phyloP scores from a whole-genome alignment of 1,140 invertebrate species.

The Bombus waltoni region DNA sequence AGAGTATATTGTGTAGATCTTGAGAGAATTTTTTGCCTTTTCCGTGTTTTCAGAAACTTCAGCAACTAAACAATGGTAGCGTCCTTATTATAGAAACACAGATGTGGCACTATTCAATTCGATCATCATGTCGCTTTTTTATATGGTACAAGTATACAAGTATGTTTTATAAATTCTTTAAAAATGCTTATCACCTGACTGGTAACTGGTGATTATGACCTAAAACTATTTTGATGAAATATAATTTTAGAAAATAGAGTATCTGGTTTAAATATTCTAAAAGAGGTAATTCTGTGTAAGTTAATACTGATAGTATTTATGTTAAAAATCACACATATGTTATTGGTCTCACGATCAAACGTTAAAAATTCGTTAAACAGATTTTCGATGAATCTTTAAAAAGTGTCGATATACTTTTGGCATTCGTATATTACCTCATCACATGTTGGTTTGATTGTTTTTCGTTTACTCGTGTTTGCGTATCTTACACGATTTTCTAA shows the following conservation, averaged over 20 bases:
- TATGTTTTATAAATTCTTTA: too few species aligned
- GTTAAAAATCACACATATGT: neutral
- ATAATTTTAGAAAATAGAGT: constrained; percentile 21
- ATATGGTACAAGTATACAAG: neutral
- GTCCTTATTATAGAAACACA: neutral
- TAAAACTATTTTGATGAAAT: neutral
- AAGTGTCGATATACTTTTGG: constrained; percentile 13
- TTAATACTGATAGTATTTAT: constrained; percentile 26
- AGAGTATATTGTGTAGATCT: constrained; percentile 77
- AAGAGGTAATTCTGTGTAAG: neutral
- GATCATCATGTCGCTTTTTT: neutral
- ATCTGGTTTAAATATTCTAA: neutral
- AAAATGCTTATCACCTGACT: neutral
- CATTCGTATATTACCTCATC: constrained; percentile 5
- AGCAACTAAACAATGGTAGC: neutral
- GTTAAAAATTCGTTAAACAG: neutral
- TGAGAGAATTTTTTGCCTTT: constrained; percentile 11
- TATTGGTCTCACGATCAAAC: neutral
- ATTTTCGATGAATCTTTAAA: neutral
- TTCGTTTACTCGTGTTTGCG: neutral
- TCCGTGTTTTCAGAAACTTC: neutral
- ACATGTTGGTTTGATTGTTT: neutral
- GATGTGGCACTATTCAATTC: neutral
- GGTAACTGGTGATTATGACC: neutral
- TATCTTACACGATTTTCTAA: neutral